Base-by-base conservation (phyloP, 2,113 vertebrate genomes). In the Saccopteryx bilineata region DNA sequence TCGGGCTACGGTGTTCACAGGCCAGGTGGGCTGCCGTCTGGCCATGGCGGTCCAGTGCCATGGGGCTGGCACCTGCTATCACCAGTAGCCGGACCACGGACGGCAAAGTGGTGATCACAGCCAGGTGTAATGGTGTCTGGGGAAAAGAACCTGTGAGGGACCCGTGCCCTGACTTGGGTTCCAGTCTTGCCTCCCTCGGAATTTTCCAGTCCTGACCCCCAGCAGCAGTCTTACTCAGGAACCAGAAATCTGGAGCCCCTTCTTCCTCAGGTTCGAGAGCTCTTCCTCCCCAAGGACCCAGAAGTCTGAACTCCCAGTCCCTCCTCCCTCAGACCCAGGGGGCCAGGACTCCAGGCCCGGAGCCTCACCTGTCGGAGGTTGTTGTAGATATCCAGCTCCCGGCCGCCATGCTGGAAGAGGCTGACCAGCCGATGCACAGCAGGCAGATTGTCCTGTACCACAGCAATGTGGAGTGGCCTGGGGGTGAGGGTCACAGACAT, bases 381-480 rank as follows among this genome's bases (percentile, higher is more conserved):
- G 97, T 99, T 99, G 97, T 99, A 99, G 79, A 98, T 97, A 18
- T 99, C 99, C 28, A 99, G 95, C 48, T 98, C 94, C 69, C 90
- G 98, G 79, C 79, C 96, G 2, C 98, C 99, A 11, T 86, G 92
- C 15, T 91, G 87, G 92, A 99, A 98, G 56, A 99, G 98, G 5
- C 75, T 52, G 68, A 99, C 98, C 6, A 99, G 96, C 13, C 90
- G 96, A 46, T 68, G 84, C 46, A 99, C 98, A 0, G 98, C 39
- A 0, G 10, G 18, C 31, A 98, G 54, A n/a, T 99, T 97, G 28
- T 96, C 98, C 93, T 99, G 98, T 56, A 98, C 99, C 96, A 99
- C 99, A 0, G 99, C 99, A 28, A 99, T 99, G 95, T 99, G 99
- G 68, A 99, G 98, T 66, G 99, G 98, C 95, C 99, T 99, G 97